A percentile compares a stretch with the other conserved stretches of the same genome.
These are phyloP conservation scores for Lasiurus borealis DNA, from an alignment of 2,113 vertebrate genomes.

Conservation along the genomic window DNA sequence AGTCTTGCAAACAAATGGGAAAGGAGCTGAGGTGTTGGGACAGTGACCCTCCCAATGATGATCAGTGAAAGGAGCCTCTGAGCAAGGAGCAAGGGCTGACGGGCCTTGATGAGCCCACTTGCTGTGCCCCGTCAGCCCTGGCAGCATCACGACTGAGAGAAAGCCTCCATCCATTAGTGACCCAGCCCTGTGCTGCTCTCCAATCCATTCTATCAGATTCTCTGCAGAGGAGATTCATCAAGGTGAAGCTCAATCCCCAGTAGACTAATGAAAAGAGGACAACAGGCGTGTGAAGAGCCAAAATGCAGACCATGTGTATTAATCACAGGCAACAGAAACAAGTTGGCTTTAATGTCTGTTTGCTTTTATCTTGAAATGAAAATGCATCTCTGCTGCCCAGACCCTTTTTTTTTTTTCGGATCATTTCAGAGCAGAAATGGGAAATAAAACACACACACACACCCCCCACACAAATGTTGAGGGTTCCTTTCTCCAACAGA, in stretches of 20 bases:
- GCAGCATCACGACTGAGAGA: background rate
- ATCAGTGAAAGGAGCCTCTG: background rate
- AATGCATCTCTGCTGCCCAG: slow-evolving; percentile 60
- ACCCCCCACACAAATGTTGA: no score
- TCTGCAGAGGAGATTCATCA: slow-evolving; percentile 68
- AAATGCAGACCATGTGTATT: slow-evolving; percentile 54
- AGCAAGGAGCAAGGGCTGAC: background rate
- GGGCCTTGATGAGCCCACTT: background rate
- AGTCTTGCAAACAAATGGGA: background rate
- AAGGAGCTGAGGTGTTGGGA: background rate
- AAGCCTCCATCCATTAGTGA: background rate
- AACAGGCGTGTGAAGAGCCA: background rate
- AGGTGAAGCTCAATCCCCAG: slow-evolving; percentile 54
- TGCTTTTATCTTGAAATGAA: slow-evolving; percentile 69
- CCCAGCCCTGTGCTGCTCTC: background rate
- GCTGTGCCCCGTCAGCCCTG: background rate
- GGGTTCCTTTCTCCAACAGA: background rate
- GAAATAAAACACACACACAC: background rate
- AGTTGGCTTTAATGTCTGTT: slow-evolving; percentile 47
- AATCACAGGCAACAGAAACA: slow-evolving; percentile 64
- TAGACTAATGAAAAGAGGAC: slow-evolving; percentile 59
- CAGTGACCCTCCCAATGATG: background rate
- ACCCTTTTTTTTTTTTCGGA: background rate
- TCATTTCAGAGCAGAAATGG: slow-evolving; percentile 42
- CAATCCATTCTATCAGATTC: slow-evolving; percentile 38